Evolutionary conservation across 2,797 vertebrate genomes (phyloP), one percentile per base, ranked within the genome.

Genomic region (Aselliscus stoliczkanus): DNA sequence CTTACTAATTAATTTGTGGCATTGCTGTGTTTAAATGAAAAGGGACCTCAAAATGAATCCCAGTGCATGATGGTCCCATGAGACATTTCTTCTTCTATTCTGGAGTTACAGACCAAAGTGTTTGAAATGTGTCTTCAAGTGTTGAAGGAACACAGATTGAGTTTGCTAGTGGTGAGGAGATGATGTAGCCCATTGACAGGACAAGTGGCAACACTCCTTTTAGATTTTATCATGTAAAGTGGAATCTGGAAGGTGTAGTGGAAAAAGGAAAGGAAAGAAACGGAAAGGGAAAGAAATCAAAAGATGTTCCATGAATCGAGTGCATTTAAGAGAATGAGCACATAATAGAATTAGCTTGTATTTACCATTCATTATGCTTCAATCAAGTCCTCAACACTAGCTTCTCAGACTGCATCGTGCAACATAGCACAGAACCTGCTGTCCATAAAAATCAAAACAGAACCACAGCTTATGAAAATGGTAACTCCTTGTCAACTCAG

Each of bases 401-500:
- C 54, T 96, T 82, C 96, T 96, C 75, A 81, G 72, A 80, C 56
- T 95, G 93, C 62, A 58, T 62, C 95, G 37, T 85, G 44, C 75
- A 96, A 94, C 94, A 96, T 96, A 97, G 65, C 67, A 54, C 10
- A 97, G 86, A 93, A 86, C 27, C 84, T 39, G 13, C 86, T 97
- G 96, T 90, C 96, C 96, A 97, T 95, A 97, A 97, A 98, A 95
- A 98, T 92, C 90, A 96, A 97, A 97, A 96, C 54, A 95, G 69
- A 98, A 83, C 79, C 73, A 7, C 82, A 89, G 81, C 86, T 96
- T 98, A 94, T 39, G 89, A 93, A 98, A 98, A 97, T 91, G 90
- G 47, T 85, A 97, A 97, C 92, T 94, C 91, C 86, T 93, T 97
- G 97, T 97, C 97, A 98, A 97, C 80, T 82, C 6, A 25, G 88